Conservation (phyloP, 2,888 invertebrate species). For the Fabriciana adippe region DNA sequence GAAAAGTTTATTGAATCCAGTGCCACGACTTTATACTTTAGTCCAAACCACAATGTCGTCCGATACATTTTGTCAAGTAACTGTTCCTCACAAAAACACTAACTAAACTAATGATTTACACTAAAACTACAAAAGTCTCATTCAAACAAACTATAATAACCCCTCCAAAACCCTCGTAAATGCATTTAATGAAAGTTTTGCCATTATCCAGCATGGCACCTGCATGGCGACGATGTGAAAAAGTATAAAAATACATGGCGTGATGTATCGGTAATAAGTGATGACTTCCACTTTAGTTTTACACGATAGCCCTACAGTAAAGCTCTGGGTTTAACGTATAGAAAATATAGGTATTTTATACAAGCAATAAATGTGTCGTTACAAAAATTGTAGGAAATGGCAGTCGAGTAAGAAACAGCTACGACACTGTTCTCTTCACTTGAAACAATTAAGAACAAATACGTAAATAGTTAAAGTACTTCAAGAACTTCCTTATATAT, state of each 20-base stretch:
- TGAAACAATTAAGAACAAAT: conserved; percentile 12
- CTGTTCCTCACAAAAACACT: conserved; percentile 60
- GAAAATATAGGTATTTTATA: no score
- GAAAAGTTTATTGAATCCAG: not conserved
- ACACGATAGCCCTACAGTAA: no score
- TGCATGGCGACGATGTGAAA: no score
- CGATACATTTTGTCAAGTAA: conserved; percentile 43
- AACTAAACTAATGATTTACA: conserved; percentile 68
- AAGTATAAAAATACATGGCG: no score
- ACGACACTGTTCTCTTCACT: conserved; percentile 1
- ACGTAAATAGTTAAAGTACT: conserved; percentile 5
- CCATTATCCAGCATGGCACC: no score
- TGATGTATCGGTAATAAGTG: no score
- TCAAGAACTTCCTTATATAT: conserved; percentile 15
- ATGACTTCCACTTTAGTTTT: no score
- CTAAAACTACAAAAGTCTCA: conserved; percentile 69
- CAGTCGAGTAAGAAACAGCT: no score
- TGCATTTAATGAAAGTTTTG: no score
- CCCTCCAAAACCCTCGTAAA: not conserved
- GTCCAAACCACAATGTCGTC: conserved; percentile 60
- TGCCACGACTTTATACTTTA: conserved; percentile 48
- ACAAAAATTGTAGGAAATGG: no score
- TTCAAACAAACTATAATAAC: conserved; percentile 50
- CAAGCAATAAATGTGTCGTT: no score
- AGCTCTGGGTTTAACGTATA: no score